Percentiles rank a stretch among this genome's conserved stretches.
phyloP scores from a whole-genome alignment of 2,797 vertebrate species.

The Phaenicophaeus curvirostris region DNA sequence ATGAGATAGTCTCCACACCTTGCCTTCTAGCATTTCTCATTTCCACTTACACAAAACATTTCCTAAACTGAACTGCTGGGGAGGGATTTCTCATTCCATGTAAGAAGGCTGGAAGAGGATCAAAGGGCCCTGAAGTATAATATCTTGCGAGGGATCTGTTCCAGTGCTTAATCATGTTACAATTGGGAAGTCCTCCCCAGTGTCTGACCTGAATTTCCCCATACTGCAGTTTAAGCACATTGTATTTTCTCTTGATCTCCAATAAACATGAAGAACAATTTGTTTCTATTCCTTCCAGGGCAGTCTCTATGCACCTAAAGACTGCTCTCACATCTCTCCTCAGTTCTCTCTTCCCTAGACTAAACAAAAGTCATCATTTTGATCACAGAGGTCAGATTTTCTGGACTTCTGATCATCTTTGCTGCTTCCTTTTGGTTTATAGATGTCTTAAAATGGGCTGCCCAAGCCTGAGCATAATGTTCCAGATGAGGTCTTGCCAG shows the following conservation, averaged over 20 bases:
- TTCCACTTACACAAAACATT: neutral
- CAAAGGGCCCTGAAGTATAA: neutral
- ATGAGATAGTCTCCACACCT: neutral
- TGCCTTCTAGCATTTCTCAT: neutral
- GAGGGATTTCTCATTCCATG: neutral
- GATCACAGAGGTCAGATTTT: neutral
- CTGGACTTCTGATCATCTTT: neutral
- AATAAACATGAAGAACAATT: neutral
- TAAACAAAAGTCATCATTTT: constrained; percentile 17
- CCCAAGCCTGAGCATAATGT: neutral
- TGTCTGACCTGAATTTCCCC: neutral
- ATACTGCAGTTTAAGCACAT: neutral
- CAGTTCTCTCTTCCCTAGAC: neutral
- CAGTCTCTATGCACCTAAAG: neutral
- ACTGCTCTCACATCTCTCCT: neutral
- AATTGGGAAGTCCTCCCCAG: neutral
- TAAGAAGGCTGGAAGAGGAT: neutral
- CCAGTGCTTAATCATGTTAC: neutral
- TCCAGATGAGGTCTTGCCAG: neutral
- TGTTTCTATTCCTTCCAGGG: neutral
- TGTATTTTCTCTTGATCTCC: neutral
- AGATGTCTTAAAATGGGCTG: neutral
- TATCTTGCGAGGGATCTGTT: neutral
- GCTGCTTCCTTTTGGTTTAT: neutral
- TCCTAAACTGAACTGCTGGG: neutral